These are phyloP conservation scores for Sardinella longiceps DNA, from an alignment of 2,797 vertebrate species.

Conservation along the genomic window DNA sequence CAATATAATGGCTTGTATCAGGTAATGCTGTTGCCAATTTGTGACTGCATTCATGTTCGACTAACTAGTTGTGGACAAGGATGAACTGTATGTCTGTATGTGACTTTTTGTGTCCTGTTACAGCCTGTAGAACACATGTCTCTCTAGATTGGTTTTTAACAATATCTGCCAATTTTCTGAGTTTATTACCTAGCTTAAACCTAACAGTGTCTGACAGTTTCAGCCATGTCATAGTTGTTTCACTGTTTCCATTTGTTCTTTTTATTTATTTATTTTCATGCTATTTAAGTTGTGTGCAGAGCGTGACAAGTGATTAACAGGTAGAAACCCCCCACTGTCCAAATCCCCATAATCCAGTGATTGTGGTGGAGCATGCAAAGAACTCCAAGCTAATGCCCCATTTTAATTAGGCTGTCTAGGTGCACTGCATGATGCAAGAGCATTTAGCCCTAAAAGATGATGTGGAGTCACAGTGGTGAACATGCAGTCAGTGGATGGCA, in stretches of 20 bases:
- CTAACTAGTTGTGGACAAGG: not conserved
- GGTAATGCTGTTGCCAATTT: not conserved
- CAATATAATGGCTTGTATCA: not conserved
- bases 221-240: not conserved
- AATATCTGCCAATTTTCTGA: constrained; percentile 2
- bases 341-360: not conserved
- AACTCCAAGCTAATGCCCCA: no score
- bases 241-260: no score
- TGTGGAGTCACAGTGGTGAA: no score
- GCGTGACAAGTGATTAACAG: not conserved
- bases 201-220: not conserved
- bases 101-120: constrained; percentile 25
- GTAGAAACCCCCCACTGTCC: not conserved
- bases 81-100: no score
- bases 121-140: constrained; percentile 13
- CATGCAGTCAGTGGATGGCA: not conserved
- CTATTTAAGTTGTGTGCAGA: not conserved
- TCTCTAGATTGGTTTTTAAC: not conserved
- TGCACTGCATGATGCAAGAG: no score
- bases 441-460: not conserved
- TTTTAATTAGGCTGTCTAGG: no score
- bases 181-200: not conserved
- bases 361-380: not conserved
- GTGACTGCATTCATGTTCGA: not conserved
- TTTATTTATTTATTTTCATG: not conserved